Base-by-base conservation (phyloP, 2,888 invertebrate species). In the Polymixis lichenea region DNA sequence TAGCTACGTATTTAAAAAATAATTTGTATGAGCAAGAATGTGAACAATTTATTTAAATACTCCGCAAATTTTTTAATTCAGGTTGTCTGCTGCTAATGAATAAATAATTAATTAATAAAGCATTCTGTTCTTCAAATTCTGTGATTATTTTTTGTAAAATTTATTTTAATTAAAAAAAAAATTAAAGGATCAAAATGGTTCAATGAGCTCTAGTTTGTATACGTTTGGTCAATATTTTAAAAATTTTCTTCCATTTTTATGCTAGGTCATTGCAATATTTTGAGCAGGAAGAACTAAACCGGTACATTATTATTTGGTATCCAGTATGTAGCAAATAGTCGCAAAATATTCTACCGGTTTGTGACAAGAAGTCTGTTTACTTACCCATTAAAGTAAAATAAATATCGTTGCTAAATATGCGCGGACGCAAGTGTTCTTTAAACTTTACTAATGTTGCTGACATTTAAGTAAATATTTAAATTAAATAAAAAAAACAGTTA, bases 371-470 rank as follows among this genome's bases (percentile, higher is more conserved):
- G 66, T 65, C 55, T 68, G 65, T 85, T 80, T 75, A 62, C 74
- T 60, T 43, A 70, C 55, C 71, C 78, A 82, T 82, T 78, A 77
- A 73, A 78, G 65, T 82, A 46, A 86, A 86, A 82, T 78, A 78
- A 80, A 86, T 75, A 80, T 62, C 25, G 64, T 82, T 46, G 76
- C 77, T 72, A 66, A 75, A 49, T 71, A n/a, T 64, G 75, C 66
- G 72, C 71, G 8, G 28, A 49, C 61, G 61, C 66, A 60, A 80
- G 76, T 71, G 73, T 68, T 73, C 72, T 75, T 83, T 76, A 80
- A 80, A 83, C 68, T 76, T 73, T 53, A 65, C 60, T 69, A 55
- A 82, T 70, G 79, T 78, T 61, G 62, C 75, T 72, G 58, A 58
- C n/a, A 65, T 82, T 62, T 65, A 43, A n/a, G 25, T 22, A 67